Base-by-base conservation (phyloP, 2,113 vertebrate species). In the Microcebus jonahi region DNA sequence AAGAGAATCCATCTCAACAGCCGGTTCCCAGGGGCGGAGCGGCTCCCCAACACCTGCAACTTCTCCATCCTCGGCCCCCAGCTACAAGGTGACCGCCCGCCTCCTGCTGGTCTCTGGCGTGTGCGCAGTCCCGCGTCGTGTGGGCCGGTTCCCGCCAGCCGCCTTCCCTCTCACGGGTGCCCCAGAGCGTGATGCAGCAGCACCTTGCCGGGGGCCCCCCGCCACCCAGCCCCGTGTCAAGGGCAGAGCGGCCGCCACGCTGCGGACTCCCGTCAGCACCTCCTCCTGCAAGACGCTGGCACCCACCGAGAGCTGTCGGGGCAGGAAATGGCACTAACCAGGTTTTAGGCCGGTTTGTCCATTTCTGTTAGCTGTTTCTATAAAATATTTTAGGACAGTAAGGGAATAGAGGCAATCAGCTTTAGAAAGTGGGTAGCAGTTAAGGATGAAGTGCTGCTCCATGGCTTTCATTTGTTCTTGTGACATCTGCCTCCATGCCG, bases 11-110 rank as follows among this genome's bases (percentile, higher is more conserved):
- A 55, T 85, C 97, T 99, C 97, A 99, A 99, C 98, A 99, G 99
- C 97, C 98, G 87, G 70, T 99, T 99, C 67, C 97, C 96, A 0
- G 99, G 99, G 36, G 98, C 99, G 0, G 98, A 98, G 55, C 96
- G 98, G 36, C 99, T 99, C 65, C 99, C 99, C 48, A 99, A 99
- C 97, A 99, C 99, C 17, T 99, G 99, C 79, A 99, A 99, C 55
- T 98, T 99, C 88, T 99, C 99, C 93, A 98, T 99, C 97, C 91
- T 97, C 75, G 99, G 99, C 36, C 98, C 99, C n/a, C 97, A 97
- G 50, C 98, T 99, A 91, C 99, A 99, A 99, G 99, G 99, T 99
- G 98, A 89, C 18, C 55, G 1, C 12, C 48, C 0, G 0, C 17
- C 36, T 48, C 0, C 8, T 5, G 9, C 53, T 4, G 5, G 13